Conservation (phyloP, 2,888 invertebrate species). For the Eulithis testata region DNA sequence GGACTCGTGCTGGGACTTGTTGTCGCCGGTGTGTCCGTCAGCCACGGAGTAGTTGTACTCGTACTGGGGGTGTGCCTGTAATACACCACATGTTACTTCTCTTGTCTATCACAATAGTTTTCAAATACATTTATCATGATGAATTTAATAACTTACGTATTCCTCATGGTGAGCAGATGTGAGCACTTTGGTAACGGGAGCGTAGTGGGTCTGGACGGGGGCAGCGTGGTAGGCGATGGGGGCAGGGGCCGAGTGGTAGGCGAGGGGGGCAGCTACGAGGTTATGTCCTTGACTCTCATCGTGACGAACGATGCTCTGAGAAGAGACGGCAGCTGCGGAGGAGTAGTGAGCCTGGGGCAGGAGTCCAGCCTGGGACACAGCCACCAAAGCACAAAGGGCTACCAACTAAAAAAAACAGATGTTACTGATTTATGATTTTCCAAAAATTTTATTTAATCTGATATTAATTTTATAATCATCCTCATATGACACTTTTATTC, state of each 20-base stretch:
- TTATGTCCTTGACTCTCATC: constrained; percentile 52
- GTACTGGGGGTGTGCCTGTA: constrained; percentile 74
- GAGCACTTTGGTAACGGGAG: constrained; percentile 45
- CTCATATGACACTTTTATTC: too few relatives aligned
- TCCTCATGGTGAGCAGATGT: constrained; percentile 51
- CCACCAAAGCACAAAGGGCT: constrained; percentile 60
- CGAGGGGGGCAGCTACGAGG: constrained; percentile 42
- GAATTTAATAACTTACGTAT: constrained; percentile 44
- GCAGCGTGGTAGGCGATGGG: constrained; percentile 67
- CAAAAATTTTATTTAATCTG: too few relatives aligned
- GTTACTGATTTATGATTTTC: too few relatives aligned
- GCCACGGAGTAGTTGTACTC: constrained; percentile 83
- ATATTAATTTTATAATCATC: neutral
- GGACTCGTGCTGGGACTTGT: constrained; percentile 81
- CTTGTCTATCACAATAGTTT: neutral
- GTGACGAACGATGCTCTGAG: constrained; percentile 68
- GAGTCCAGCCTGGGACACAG: constrained; percentile 65
- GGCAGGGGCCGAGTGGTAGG: constrained; percentile 47
- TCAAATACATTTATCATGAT: neutral
- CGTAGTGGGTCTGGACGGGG: constrained; percentile 45
- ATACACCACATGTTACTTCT: neutral
- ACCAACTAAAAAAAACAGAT: constrained; percentile 43
- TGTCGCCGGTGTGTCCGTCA: constrained; percentile 84
- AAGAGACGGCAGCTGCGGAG: constrained; percentile 64
- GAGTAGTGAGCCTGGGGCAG: constrained; percentile 64